Conservation (phyloP, 2,888 invertebrate species). For the Dryobotodes eremita region DNA sequence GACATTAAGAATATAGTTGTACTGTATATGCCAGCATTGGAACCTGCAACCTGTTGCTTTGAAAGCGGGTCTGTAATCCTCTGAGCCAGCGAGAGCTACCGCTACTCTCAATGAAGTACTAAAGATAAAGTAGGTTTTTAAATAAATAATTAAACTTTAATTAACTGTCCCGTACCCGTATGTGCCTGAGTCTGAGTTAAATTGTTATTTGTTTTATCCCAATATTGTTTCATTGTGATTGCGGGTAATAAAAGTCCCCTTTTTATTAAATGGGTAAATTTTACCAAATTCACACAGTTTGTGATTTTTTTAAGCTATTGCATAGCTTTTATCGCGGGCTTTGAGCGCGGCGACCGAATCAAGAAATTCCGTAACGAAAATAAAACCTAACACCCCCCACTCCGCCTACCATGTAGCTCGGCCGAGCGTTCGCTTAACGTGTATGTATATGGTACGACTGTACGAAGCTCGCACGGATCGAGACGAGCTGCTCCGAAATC, state of each 20-base stretch:
- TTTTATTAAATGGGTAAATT: slow-evolving; percentile 1
- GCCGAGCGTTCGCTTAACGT: too few species aligned
- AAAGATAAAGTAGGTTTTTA: slow-evolving; percentile 16
- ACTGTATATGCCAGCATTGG: background rate
- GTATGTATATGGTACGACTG: too few species aligned
- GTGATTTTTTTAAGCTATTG: too few species aligned
- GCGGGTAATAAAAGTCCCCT: background rate
- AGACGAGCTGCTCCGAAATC: too few species aligned
- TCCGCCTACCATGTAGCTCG: too few species aligned
- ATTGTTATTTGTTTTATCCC: slow-evolving; percentile 17
- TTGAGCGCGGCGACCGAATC: too few species aligned
- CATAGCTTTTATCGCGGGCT: too few species aligned
- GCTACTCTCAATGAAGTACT: slow-evolving; percentile 20
- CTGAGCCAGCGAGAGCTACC: slow-evolving; percentile 2
- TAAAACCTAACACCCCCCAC: too few species aligned
- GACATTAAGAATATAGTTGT: too few species aligned
- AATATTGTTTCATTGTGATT: background rate
- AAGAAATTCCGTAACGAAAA: too few species aligned
- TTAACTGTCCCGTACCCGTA: slow-evolving; percentile 2
- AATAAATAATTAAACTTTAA: slow-evolving; percentile 32
- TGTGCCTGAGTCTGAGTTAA: background rate
- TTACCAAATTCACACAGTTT: too few species aligned
- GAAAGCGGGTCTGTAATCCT: slow-evolving; percentile 1
- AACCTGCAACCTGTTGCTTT: slow-evolving; percentile 35
- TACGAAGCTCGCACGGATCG: too few species aligned